phyloP scores from a whole-genome alignment of 2,888 invertebrate species.

The Cephonodes hylas region DNA sequence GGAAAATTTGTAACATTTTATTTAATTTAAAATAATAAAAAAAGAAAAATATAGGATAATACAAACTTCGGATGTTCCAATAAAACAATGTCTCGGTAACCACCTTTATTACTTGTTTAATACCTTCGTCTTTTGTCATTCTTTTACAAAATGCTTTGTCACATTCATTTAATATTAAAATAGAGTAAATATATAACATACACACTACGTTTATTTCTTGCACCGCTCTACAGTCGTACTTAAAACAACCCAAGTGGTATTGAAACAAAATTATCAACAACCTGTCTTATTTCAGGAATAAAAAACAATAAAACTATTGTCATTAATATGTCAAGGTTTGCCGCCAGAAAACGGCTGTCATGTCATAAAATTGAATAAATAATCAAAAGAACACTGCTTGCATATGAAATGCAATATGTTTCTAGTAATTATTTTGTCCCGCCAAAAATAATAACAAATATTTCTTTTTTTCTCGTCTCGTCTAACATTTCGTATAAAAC shows the following conservation, averaged over 20 bases:
- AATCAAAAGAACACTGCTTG: not conserved
- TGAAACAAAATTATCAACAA: not conserved
- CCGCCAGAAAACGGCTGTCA: not conserved
- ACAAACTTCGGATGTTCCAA: constrained; percentile 20
- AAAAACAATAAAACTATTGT: constrained; percentile 31
- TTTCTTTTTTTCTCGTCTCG: not conserved
- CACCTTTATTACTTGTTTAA: constrained; percentile 47
- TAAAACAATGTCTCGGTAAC: constrained; percentile 57
- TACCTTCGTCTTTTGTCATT: constrained; percentile 42
- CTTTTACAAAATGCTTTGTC: constrained; percentile 30
- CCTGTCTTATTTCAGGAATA: not conserved
- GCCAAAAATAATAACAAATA: not conserved
- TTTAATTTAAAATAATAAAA: too few species aligned
- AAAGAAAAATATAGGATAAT: too few species aligned
- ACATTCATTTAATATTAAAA: not conserved
- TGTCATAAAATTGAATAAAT: not conserved
- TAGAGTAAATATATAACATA: not conserved
- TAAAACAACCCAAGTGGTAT: not conserved
- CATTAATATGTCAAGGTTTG: constrained; percentile 8
- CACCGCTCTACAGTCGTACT: not conserved
- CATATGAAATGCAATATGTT: not conserved
- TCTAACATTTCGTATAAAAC: too few species aligned
- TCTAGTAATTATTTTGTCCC: not conserved
- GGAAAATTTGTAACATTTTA: too few species aligned
- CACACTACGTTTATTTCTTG: not conserved